Percentiles rank a stretch among this genome's conserved stretches.
phyloP scores from a whole-genome alignment of 1,140 invertebrate species.

The Globodera ellingtonae region DNA sequence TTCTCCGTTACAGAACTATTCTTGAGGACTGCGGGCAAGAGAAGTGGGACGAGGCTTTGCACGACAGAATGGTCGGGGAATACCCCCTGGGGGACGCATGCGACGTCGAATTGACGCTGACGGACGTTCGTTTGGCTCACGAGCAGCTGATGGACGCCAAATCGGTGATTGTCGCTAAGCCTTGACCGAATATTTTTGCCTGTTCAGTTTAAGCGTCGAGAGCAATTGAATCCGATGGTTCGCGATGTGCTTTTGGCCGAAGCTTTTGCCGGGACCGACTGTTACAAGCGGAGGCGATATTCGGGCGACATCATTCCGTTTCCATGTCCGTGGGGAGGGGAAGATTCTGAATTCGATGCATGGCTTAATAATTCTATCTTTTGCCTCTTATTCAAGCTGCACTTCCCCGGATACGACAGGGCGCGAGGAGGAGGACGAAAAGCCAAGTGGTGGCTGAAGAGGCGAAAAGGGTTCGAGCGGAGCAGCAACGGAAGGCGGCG shows the following conservation, averaged over 20 bases:
- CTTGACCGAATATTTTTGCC: no score
- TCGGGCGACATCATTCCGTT: slow-evolving; percentile 33
- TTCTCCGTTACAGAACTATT: slow-evolving; percentile 27
- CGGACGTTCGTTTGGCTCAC: slow-evolving; percentile 39
- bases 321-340: slow-evolving; percentile 26
- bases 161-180: neutral
- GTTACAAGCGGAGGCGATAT: slow-evolving; percentile 30
- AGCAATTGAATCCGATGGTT: slow-evolving; percentile 29
- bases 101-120: slow-evolving; percentile 20
- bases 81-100: neutral
- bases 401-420: slow-evolving; percentile 20
- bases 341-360: no score
- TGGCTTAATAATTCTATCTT: neutral
- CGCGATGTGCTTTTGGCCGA: slow-evolving; percentile 35
- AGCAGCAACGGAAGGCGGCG: neutral
- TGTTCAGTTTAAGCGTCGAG: slow-evolving; percentile 25
- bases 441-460: slow-evolving; percentile 27
- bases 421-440: slow-evolving; percentile 30
- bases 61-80: slow-evolving; percentile 6
- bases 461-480: neutral
- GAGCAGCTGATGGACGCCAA: slow-evolving; percentile 42
- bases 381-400: slow-evolving; percentile 19
- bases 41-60: slow-evolving; percentile 49
- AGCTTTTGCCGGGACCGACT: slow-evolving; percentile 24
- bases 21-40: slow-evolving; percentile 53